Conservation (phyloP, 2,888 invertebrate genomes). For the Sussaba pulchella region DNA sequence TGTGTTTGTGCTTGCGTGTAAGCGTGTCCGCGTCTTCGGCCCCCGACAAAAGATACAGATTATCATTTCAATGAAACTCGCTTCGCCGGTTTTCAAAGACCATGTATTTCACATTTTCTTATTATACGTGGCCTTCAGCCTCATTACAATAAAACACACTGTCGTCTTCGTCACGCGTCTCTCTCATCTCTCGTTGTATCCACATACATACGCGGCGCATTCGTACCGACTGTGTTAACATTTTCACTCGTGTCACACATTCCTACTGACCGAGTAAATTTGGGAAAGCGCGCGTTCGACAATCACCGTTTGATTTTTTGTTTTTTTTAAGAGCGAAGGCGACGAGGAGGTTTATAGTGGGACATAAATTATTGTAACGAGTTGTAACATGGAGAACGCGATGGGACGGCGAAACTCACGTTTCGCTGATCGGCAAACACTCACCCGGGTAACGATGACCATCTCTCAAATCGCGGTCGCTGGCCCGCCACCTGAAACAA, state of each 20-base stretch:
- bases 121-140: slow-evolving; percentile 24
- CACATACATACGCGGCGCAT: slow-evolving; percentile 5
- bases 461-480: slow-evolving; percentile 85
- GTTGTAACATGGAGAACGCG: not conserved
- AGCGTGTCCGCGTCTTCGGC: too few species aligned
- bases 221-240: slow-evolving; percentile 59
- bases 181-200: not conserved
- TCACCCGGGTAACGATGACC: slow-evolving; percentile 93
- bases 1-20: too few species aligned
- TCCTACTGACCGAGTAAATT: slow-evolving; percentile 81
- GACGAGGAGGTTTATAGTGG: too few species aligned
- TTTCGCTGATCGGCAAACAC: slow-evolving; percentile 74
- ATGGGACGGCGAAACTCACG: slow-evolving; percentile 1
- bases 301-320: slow-evolving; percentile 4
- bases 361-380: not conserved
- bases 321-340: too few species aligned
- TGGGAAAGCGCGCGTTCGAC: slow-evolving; percentile 69
- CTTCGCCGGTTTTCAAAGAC: not conserved
- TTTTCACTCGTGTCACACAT: slow-evolving; percentile 81
- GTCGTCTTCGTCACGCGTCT: slow-evolving; percentile 1
- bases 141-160: slow-evolving; percentile 9
- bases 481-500: slow-evolving; percentile 82
- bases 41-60: slow-evolving; percentile 35
- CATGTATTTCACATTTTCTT: slow-evolving; percentile 15
- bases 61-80: slow-evolving; percentile 35